Percentiles rank a stretch among this genome's conserved stretches.
Conservation (phyloP, 2,888 invertebrate species). For the Meandrusa payeni region DNA sequence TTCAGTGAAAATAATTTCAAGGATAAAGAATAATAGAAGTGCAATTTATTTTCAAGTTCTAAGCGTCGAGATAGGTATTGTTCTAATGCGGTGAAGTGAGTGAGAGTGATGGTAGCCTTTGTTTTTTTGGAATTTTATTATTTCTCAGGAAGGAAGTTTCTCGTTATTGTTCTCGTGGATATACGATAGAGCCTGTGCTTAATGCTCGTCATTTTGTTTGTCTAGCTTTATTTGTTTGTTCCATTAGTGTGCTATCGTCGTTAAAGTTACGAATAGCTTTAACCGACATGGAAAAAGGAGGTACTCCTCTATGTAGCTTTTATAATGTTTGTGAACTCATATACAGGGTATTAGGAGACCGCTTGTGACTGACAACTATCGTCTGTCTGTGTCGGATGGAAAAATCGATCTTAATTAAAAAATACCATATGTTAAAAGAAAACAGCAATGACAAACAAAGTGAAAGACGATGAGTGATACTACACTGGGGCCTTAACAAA, state of each 20-base stretch:
- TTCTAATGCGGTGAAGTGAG: constrained; percentile 22
- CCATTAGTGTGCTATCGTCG: constrained; percentile 1
- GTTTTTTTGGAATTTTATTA: constrained; percentile 23
- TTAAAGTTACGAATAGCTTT: no score
- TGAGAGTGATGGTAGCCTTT: constrained; percentile 23
- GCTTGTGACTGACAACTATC: no score
- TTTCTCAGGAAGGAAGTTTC: constrained; percentile 17
- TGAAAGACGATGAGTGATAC: no score
- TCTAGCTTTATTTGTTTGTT: constrained; percentile 13
- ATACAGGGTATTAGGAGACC: no score
- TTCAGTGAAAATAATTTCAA: constrained; percentile 18
- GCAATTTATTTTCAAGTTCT: constrained; percentile 21
- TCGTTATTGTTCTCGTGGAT: constrained; percentile 16
- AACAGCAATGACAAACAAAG: no score
- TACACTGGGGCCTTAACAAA: no score
- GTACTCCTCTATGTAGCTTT: no score
- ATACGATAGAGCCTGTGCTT: constrained; percentile 4
- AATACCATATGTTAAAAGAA: no score
- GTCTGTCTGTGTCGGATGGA: no score
- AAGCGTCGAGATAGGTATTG: constrained; percentile 21
- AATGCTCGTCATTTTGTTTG: constrained; percentile 4
- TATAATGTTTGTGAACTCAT: no score
- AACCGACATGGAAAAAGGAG: no score
- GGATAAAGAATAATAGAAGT: constrained; percentile 19
- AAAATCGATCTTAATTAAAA: no score